Conservation (phyloP, 2,888 invertebrate genomes). For the Marasmarcha lunaedactyla region DNA sequence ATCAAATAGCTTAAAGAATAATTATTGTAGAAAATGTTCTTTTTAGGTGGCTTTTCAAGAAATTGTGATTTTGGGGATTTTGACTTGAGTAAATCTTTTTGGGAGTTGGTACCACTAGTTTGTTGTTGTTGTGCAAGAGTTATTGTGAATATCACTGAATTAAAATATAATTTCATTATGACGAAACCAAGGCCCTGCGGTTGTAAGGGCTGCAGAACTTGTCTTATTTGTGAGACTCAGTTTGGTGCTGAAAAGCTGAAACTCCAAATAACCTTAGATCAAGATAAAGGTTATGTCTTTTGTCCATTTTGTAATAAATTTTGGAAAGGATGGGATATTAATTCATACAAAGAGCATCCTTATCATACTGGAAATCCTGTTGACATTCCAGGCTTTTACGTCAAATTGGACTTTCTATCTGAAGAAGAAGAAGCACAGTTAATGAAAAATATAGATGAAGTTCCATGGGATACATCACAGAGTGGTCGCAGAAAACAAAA, state of each 20-base stretch:
- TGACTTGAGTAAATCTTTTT: too few species aligned
- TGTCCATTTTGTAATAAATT: constrained; percentile 82
- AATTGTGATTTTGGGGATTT: too few species aligned
- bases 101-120: too few species aligned
- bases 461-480: constrained; percentile 93
- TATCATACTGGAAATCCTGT: constrained; percentile 73
- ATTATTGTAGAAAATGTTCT: too few species aligned
- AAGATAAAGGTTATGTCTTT: constrained; percentile 75
- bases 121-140: too few species aligned
- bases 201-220: constrained; percentile 93
- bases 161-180: too few species aligned
- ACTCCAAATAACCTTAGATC: constrained; percentile 46
- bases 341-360: constrained; percentile 74
- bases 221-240: constrained; percentile 85
- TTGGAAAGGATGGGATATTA: constrained; percentile 79
- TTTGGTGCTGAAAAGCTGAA: constrained; percentile 49
- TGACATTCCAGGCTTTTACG: constrained; percentile 76
- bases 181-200: constrained; percentile 77
- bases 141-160: too few species aligned
- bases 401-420: constrained; percentile 79
- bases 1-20: too few species aligned
- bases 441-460: constrained; percentile 77
- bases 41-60: too few species aligned
- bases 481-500: constrained; percentile 98
- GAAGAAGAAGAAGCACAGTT: constrained; percentile 75